Evolutionary conservation across 1,140 invertebrate species (phyloP), one percentile per base, ranked within the genome.

Genomic region (Bombus pyrosoma): DNA sequence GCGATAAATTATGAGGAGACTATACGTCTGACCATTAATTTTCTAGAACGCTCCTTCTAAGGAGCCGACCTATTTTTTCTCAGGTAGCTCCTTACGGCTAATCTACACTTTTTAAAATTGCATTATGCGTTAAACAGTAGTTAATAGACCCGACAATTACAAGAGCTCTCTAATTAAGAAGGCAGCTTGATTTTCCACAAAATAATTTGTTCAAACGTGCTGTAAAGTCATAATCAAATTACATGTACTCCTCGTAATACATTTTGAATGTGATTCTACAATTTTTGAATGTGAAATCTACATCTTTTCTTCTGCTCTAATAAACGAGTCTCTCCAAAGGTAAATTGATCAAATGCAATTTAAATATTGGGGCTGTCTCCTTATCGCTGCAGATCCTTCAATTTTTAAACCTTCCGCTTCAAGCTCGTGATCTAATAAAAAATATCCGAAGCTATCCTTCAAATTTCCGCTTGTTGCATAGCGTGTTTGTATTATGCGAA

Each of bases 11-110:
- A 75, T 47, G 53, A 28, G 12, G 34, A 32, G 32, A 47, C 41
- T 25, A 39, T 72, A n/a, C 32, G 57, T 47, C 43, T 39, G 71
- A 75, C 25, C 71, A 57, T 82, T 82, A 74, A 82, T 82, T 82
- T 43, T 59, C 41, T 22, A 25, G 15, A 69, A 71, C 25, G 25
- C 15, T n/a, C 10, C 25, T 28, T n/a, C 32, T 32, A 5, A 81
- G 28, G 28, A 39, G 18, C 2, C 43, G 28, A 69, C 47, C 39
- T 22, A 82, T 57, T 81, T 53, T 72, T 81, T 32, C 18, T 5
- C 34, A 28, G 32, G 47, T 34, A 34, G 25, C 43, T 57, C 34
- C 25, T 32, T 34, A 39, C 25, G 34, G 59, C 59, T 10, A 62
- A n/a, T n/a, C 28, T 62, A 13, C 10, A 28, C 15, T 34, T 62